A percentile compares a stretch with the other conserved stretches of the same genome.
Conservation (phyloP, 2,113 vertebrate genomes). For the Megatriorchis doriae region DNA sequence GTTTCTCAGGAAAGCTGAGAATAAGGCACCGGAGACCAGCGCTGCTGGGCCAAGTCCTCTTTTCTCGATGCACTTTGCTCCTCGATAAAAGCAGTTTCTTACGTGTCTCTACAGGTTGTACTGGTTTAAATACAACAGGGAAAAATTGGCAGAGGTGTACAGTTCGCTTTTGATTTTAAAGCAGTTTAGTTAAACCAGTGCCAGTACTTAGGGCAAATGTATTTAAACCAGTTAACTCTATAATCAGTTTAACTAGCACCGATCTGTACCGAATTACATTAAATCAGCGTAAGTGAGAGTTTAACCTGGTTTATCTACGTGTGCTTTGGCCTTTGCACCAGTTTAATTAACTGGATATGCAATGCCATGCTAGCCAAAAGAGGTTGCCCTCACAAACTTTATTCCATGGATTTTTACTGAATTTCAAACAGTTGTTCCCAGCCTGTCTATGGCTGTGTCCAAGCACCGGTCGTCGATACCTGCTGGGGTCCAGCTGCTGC, state of each 20-base stretch:
- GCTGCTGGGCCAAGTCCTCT: background rate
- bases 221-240: slow-evolving; percentile 34
- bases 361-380: background rate
- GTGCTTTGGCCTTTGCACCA: slow-evolving; percentile 31
- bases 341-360: background rate
- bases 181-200: background rate
- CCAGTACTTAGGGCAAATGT: background rate
- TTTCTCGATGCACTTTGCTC: background rate
- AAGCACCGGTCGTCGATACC: fast-evolving
- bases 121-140: background rate
- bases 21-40: background rate
- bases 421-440: background rate
- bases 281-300: slow-evolving; percentile 32
- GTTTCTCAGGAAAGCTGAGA: slow-evolving; percentile 62
- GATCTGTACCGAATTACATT: background rate
- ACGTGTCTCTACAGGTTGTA: background rate
- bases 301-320: slow-evolving; percentile 6
- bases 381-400: background rate
- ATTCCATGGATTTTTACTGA: background rate
- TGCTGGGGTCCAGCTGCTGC: background rate
- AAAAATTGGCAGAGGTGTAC: background rate
- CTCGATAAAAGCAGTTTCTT: background rate
- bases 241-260: slow-evolving; percentile 19
- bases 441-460: fast-evolving
- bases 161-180: background rate